Percentiles rank a stretch among this genome's conserved stretches.
phyloP scores from a whole-genome alignment of 2,797 vertebrate species.

The Rachycentron canadum region DNA sequence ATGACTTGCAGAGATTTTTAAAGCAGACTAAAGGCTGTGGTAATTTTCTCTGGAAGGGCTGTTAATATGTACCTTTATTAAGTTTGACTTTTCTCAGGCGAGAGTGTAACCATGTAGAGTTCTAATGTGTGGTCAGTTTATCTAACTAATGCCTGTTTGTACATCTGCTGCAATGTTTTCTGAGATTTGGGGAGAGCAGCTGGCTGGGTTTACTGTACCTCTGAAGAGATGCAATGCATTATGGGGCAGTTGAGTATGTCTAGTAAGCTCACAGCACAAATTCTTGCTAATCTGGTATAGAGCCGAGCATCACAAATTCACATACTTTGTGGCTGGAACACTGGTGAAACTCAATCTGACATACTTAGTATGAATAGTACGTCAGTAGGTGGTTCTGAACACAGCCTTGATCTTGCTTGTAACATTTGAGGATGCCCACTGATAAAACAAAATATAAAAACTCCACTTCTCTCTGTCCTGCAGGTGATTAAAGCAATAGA shows the following conservation, averaged over 20 bases:
- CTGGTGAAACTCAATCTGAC: neutral
- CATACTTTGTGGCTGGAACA: too few species aligned
- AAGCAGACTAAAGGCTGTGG: neutral
- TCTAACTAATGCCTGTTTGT: neutral
- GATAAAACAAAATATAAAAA: neutral
- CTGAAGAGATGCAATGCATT: neutral
- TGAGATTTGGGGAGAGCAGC: neutral
- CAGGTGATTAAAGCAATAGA: slow-evolving; percentile 99
- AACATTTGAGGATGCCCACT: neutral
- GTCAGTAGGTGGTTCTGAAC: neutral
- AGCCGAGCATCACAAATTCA: neutral
- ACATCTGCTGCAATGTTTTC: neutral
- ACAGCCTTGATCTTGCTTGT: neutral
- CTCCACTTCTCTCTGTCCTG: neutral
- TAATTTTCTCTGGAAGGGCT: neutral
- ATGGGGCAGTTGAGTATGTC: neutral
- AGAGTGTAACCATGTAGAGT: neutral
- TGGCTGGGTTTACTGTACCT: neutral
- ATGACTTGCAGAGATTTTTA: neutral
- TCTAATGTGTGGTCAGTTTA: neutral
- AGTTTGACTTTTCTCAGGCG: neutral
- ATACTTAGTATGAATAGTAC: neutral
- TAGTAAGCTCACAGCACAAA: too few species aligned
- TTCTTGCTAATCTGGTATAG: neutral
- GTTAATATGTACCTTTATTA: neutral